Base-by-base conservation (phyloP, 2,888 invertebrate species). In the Ochropleura leucogaster region DNA sequence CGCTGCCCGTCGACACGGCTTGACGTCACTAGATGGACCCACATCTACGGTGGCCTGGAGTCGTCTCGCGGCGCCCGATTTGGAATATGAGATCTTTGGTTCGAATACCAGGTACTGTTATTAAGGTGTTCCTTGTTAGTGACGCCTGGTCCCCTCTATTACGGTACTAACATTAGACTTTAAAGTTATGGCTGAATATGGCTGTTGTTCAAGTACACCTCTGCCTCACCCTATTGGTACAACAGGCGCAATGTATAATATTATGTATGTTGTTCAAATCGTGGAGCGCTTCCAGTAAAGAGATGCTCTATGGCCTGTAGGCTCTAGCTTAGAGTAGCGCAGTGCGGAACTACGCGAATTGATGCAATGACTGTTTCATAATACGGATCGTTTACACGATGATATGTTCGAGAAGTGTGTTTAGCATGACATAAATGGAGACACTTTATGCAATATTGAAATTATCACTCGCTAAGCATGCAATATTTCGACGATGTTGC, bases 281-380 rank as follows among this genome's bases (percentile, higher is more conserved):
- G 47, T 81, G 57, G 47, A 55, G 64, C 67, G 60, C 57, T 79
- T 85, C 57, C 55, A 84, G 74, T 79, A 12, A 59, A 68, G 68
- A 46, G 65, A 42, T 71, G 63, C 57, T 78, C 76, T 9, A 42
- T 49, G 51, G 57, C 16, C 12, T 44, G 49, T 65, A n/a, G 74
- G 59, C 68, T 47, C 60, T 53, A 64, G 20, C 49, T 20, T 16
- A 1, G 51, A 18, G 1, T 75, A 79, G 77, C 83, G 82, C 79
- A 85, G 59, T 86, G 85, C 85, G 84, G 86, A 67, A 80, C 16
- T 42, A 59, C 40, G 30, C 30, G 30, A 30, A 30, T 49, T 12
- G 62, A 30, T 14, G 18, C 44, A 12, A 72, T 72, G 79, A 46
- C 68, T 63, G 59, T 18, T 59, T 68, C n/a, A 51, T 65, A 53